Evolutionary conservation across 2,113 vertebrate species (phyloP).

Genomic region (Platycercus adscitus): DNA sequence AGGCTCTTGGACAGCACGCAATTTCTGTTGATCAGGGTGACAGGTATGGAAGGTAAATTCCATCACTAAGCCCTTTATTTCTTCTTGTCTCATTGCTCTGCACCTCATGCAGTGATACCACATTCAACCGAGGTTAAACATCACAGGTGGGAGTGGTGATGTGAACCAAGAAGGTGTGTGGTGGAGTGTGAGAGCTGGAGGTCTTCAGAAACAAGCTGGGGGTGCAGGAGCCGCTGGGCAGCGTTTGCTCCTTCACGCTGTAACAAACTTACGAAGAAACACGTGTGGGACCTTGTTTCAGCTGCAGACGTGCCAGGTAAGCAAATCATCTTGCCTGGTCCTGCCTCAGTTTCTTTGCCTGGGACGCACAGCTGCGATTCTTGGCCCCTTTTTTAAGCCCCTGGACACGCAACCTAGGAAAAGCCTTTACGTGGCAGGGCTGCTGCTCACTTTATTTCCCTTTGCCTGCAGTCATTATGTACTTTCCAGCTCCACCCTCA

Average conservation of each 20-base stretch:
- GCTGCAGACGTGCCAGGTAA: neutral
- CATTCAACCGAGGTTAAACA: accelerated
- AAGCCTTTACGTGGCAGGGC: neutral
- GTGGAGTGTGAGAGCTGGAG: neutral
- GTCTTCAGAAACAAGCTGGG: neutral
- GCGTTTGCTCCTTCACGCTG: accelerated
- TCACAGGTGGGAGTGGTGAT: neutral
- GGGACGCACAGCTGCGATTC: accelerated
- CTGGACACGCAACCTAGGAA: slow-evolving; percentile 1
- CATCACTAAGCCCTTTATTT: neutral
- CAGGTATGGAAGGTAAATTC: neutral
- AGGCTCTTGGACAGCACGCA: neutral
- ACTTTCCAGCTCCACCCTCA: slow-evolving; percentile 34
- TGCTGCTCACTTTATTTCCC: neutral
- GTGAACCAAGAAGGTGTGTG: neutral
- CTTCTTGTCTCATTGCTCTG: accelerated
- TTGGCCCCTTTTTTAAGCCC: neutral
- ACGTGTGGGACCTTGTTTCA: accelerated
- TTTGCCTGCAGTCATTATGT: neutral
- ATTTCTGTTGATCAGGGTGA: neutral
- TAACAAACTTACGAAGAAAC: neutral
- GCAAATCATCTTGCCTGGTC: neutral
- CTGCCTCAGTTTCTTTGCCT: neutral
- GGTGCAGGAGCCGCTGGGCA: neutral
- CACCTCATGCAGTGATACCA: neutral